Conservation (phyloP, 2,113 vertebrate genomes). For the Percina caprodes region DNA sequence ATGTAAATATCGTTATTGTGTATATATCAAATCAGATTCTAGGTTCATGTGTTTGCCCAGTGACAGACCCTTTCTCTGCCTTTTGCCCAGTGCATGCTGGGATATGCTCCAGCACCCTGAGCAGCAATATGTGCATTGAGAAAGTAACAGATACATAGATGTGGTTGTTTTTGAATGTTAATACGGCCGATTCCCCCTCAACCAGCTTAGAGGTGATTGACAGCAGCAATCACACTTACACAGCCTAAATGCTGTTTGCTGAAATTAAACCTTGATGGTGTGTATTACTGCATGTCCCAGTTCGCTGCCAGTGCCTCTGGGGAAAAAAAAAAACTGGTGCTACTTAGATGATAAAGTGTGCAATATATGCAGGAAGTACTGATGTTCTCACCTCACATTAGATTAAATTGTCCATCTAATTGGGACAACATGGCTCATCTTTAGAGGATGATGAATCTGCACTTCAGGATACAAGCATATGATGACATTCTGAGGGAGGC, state of each 20-base stretch:
- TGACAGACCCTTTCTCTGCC: background rate
- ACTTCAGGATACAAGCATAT: constrained; percentile 8
- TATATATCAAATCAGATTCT: background rate
- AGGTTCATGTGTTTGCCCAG: background rate
- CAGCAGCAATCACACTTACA: constrained; percentile 69
- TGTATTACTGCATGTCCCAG: constrained; percentile 40
- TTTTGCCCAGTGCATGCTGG: constrained; percentile 19
- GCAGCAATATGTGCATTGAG: background rate
- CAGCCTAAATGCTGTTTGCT: constrained; percentile 63
- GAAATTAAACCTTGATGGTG: constrained; percentile 60
- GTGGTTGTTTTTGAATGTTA: constrained; percentile 20
- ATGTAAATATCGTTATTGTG: too few relatives aligned
- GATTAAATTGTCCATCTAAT: constrained; percentile 78
- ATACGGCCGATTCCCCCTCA: background rate
- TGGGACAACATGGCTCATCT: constrained; percentile 54
- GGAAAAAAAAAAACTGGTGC: constrained; percentile 40
- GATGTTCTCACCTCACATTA: constrained; percentile 52
- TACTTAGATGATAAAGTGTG: constrained; percentile 77
- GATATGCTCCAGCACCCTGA: constrained; percentile 15
- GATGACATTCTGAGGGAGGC: background rate
- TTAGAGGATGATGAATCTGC: constrained; percentile 41
- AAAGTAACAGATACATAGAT: constrained; percentile 1
- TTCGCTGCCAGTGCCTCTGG: constrained; percentile 46
- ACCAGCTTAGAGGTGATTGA: constrained; percentile 64
- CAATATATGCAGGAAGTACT: constrained; percentile 57